Conservation (phyloP, 1,140 invertebrate species). For the Cherax quadricarinatus region DNA sequence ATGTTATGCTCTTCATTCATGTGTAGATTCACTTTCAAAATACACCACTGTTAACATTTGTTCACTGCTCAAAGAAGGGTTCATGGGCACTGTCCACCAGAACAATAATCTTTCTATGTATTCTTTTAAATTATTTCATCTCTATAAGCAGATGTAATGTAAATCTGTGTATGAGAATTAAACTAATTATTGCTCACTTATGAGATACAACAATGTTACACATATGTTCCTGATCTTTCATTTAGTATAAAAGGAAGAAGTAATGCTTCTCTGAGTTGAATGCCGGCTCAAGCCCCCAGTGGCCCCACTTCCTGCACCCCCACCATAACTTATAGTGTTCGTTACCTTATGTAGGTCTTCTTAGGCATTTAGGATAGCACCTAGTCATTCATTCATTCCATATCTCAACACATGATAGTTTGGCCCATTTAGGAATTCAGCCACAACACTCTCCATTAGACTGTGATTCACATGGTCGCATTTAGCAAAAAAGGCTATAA, state of each 20-base stretch:
- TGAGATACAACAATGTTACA: neutral
- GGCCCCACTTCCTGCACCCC: slow-evolving; percentile 23
- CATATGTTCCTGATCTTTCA: neutral
- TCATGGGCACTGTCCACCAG: no score
- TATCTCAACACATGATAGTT: slow-evolving; percentile 33
- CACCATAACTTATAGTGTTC: slow-evolving; percentile 45
- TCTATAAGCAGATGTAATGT: no score
- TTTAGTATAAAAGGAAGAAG: neutral
- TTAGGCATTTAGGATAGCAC: slow-evolving; percentile 54
- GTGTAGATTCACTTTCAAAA: no score
- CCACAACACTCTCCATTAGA: slow-evolving; percentile 41
- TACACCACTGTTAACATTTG: no score
- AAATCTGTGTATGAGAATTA: no score
- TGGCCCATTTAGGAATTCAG: slow-evolving; percentile 46
- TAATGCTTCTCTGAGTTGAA: neutral
- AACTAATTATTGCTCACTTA: neutral
- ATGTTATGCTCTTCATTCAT: no score
- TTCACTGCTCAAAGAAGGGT: no score
- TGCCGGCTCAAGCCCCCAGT: neutral
- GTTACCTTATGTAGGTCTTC: slow-evolving; percentile 59
- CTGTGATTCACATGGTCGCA: slow-evolving; percentile 38
- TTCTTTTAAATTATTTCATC: no score
- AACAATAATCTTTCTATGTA: no score
- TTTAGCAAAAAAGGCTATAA: slow-evolving; percentile 43
- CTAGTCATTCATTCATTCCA: slow-evolving; percentile 46